Conservation (phyloP, 2,113 vertebrate genomes). For the Eurypyga helias region DNA sequence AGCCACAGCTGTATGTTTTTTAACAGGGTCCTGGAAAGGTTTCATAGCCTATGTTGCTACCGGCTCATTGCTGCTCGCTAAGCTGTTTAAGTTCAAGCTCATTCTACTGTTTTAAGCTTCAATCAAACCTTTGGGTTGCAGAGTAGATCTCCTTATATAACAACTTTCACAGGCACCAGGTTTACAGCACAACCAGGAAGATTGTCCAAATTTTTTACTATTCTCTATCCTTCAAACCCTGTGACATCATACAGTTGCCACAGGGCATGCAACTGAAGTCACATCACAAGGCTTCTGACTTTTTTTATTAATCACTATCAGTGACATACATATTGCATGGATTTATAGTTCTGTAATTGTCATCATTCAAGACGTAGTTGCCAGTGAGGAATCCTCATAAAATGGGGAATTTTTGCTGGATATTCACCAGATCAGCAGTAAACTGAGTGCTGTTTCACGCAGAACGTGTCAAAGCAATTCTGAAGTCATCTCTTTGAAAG, state of each 20-base stretch:
- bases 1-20: not conserved
- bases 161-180: not conserved
- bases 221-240: not conserved
- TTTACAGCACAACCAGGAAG: fast-evolving
- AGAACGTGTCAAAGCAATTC: not conserved
- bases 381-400: not conserved
- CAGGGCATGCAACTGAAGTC: not conserved
- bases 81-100: not conserved
- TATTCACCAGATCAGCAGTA: not conserved
- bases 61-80: not conserved
- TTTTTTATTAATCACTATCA: not conserved
- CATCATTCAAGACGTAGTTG: not conserved
- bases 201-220: not conserved
- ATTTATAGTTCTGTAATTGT: not conserved
- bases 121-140: not conserved
- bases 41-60: not conserved
- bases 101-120: not conserved
- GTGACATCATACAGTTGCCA: not conserved
- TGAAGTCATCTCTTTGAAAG: not conserved
- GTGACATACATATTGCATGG: not conserved
- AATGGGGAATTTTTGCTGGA: not conserved
- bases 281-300: not conserved
- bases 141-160: not conserved
- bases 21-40: not conserved
- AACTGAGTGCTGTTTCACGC: not conserved